phyloP scores from a whole-genome alignment of 2,888 invertebrate genomes.

The Pheosia gnoma region DNA sequence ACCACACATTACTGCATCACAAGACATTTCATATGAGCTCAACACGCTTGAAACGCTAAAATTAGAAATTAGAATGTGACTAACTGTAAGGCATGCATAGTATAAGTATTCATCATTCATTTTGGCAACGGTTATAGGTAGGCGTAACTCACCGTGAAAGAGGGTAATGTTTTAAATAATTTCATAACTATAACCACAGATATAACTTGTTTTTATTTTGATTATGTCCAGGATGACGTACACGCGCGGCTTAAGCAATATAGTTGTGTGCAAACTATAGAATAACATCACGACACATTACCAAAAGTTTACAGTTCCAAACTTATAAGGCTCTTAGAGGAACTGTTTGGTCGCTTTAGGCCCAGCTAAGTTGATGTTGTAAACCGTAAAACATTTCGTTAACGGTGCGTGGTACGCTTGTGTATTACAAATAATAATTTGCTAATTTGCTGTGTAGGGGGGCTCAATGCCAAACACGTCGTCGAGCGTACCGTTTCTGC shows the following conservation, averaged over 20 bases:
- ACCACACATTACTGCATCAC: conserved; percentile 28
- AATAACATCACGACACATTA: not conserved
- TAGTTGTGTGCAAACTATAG: too few species aligned
- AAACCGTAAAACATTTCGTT: not conserved
- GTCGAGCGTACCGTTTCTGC: conserved; percentile 93
- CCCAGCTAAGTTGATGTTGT: not conserved
- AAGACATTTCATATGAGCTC: conserved; percentile 43
- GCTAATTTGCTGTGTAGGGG: conserved; percentile 82
- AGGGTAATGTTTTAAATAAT: too few species aligned
- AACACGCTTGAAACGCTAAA: conserved; percentile 56
- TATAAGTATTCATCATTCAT: conserved; percentile 6
- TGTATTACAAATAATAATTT: conserved; percentile 18
- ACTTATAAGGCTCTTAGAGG: not conserved
- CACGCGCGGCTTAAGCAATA: too few species aligned
- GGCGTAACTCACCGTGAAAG: too few species aligned
- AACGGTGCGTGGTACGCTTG: conserved; percentile 14
- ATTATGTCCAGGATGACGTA: too few species aligned
- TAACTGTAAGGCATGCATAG: conserved; percentile 33
- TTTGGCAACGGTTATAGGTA: not conserved
- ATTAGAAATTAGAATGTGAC: conserved; percentile 19
- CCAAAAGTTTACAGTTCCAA: not conserved
- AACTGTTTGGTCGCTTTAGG: not conserved
- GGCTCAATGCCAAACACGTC: conserved; percentile 96
- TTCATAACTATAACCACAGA: too few species aligned
- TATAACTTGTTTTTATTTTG: too few species aligned